Base-by-base conservation (phyloP, 2,888 invertebrate species). In the Sphaerophoria rueppellii region DNA sequence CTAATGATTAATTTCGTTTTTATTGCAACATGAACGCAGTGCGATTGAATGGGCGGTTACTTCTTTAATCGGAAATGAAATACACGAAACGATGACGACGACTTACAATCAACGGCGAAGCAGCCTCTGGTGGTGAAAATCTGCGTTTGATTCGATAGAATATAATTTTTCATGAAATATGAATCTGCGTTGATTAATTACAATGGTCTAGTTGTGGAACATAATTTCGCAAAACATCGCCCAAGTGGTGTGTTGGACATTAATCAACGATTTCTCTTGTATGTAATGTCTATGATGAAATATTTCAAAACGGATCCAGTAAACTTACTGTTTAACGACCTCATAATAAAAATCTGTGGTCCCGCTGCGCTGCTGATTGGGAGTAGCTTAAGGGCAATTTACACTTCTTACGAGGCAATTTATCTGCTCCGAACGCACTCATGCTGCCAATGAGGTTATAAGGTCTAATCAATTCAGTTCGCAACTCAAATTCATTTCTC, bases 391-490 rank as follows among this genome's bases (percentile, higher is more conserved):
- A n/a, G 43, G 40, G 35, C 12, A 58, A 85, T 76, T 72, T 72
- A 76, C 54, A 57, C 37, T 54, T 67, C 67, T 40, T 69, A 52
- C 54, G 46, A 55, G 24, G 40, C 73, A 78, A 82, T 78, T 70
- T 73, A 77, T 77, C 73, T 73, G 69, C 54, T 14, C 61, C 43
- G 50, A 70, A 79, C 63, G 71, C 75, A 76, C 55, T 46, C 72
- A 54, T 43, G 52, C 58, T 58, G 65, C 57, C 85, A 81, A 61
- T 61, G 69, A 76, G 83, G 76, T 73, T 73, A 76, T 80, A 85
- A 77, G 85, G 73, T 81, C 81, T 81, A 85, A 85, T 85, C 81
- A 81, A 77, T 81, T 85, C 81, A 58, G 57, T 57, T 73, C 73
- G 73, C 63, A 73, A 24, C 76, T 58, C 6, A 69, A 14, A 24